phyloP scores from a whole-genome alignment of 2,797 vertebrate species.

The Phrynocephalus vlangalii region DNA sequence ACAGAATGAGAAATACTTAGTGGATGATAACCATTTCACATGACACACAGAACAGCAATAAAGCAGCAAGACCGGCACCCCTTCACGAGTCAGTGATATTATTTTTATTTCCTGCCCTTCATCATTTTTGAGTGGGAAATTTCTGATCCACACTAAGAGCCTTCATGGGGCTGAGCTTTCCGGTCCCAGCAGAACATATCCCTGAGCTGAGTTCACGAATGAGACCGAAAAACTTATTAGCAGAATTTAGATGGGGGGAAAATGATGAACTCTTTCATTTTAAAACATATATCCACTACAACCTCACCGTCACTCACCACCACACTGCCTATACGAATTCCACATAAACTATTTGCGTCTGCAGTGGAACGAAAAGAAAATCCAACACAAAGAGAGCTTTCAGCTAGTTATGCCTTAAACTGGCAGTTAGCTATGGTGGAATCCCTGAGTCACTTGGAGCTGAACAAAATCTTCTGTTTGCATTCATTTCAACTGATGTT shows the following conservation, averaged over 20 bases:
- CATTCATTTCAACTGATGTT: constrained; percentile 51
- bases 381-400: constrained; percentile 55
- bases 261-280: constrained; percentile 47
- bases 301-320: constrained; percentile 20
- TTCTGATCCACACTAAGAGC: constrained; percentile 64
- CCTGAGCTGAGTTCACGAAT: constrained; percentile 39
- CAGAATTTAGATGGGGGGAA: constrained; percentile 41
- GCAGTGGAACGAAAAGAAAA: constrained; percentile 53
- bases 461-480: constrained; percentile 56
- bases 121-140: constrained; percentile 59
- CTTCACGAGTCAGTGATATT: constrained; percentile 12
- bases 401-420: constrained; percentile 57
- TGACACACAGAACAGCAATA: constrained; percentile 35
- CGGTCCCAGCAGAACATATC: constrained; percentile 41
- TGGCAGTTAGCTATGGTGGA: constrained; percentile 39
- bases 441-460: constrained; percentile 49
- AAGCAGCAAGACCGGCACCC: constrained; percentile 29
- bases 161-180: constrained; percentile 33
- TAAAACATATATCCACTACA: constrained; percentile 28
- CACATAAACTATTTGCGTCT: constrained; percentile 14
- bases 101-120: constrained; percentile 39
- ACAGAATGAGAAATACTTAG: background rate
- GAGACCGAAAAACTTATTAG: constrained; percentile 52
- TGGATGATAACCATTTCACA: constrained; percentile 27
- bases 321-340: constrained; percentile 34